Base-by-base conservation (phyloP, 2,113 vertebrate genomes). In the Leucopsar rothschildi region DNA sequence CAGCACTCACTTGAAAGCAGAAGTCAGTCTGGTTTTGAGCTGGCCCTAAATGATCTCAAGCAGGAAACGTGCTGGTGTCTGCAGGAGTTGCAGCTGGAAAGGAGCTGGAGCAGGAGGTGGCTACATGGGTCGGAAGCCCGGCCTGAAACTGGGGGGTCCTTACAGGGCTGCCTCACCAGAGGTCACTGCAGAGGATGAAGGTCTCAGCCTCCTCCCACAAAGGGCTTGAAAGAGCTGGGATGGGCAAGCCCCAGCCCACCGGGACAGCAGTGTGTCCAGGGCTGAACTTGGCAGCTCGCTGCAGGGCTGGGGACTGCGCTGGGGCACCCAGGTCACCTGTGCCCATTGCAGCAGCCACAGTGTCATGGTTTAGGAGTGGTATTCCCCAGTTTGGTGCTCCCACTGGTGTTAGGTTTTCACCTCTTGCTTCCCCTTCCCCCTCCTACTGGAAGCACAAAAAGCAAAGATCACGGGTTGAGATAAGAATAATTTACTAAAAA, bases 261-360 rank as follows among this genome's bases (percentile, higher is more conserved):
- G 0, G 45, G 50, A 11, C 1, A 2, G 2, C 18, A 27, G 15
- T 0, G 0, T 4, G 69, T 0, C 44, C 60, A 63, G 53, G 59
- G 45, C 52, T 66, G 53, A 18, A 40, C 17, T 0, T 9, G 10
- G 55, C 65, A 73, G 39, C 49, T 78, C 0, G 0, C 45, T 65
- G 57, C 4, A 2, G 73, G n/a, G 42, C 0, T 42, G 44, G 68
- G 63, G n/a, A 5, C 63, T 55, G 68, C 25, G 3, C 47, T 2
- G 10, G 66, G 39, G 6, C 56, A 33, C 39, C 20, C 72, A 5
- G 47, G 53, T 31, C 9, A 4, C 53, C 39, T 22, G 59, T 10
- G 7, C 25, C 57, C 53, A 2, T 1, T 11, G n/a, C 53, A 71
- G 77, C 75, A 33, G 53, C 45, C 28, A 9, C 66, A 28, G 45